A percentile compares a stretch with the other conserved stretches of the same genome.
Conservation (phyloP, 2,888 invertebrate genomes). For the Drosophila melanosoma region DNA sequence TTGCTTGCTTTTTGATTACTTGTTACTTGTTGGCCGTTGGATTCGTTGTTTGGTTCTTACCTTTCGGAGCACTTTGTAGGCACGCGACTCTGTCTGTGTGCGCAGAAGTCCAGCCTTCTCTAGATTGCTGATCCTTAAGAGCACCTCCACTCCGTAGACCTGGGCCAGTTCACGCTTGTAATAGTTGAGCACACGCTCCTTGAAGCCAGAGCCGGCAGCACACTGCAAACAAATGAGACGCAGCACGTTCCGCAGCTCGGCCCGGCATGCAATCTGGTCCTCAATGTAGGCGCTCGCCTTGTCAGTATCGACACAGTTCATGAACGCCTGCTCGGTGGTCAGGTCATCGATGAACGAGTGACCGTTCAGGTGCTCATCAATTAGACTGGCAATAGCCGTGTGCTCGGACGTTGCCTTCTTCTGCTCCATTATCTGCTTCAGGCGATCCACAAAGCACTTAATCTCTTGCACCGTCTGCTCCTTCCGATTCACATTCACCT, state of each 20-base stretch:
- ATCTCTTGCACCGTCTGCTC: constrained; percentile 97
- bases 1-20: background rate
- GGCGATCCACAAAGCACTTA: constrained; percentile 94
- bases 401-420: constrained; percentile 95
- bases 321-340: constrained; percentile 95
- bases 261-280: constrained; percentile 94
- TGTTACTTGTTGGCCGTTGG: background rate
- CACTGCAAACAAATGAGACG: constrained; percentile 97
- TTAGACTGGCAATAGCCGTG: constrained; percentile 96
- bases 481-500: constrained; percentile 93
- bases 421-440: constrained; percentile 94
- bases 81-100: constrained; percentile 89
- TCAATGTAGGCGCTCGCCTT: constrained; percentile 95
- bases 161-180: constrained; percentile 91
- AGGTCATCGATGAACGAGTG: constrained; percentile 92
- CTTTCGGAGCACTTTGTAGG: constrained; percentile 92
- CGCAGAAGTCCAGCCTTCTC: constrained; percentile 94
- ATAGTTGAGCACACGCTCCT: constrained; percentile 91
- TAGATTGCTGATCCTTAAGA: constrained; percentile 93
- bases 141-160: constrained; percentile 94
- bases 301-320: constrained; percentile 96
- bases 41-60: constrained; percentile 80
- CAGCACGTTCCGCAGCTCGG: constrained; percentile 92
- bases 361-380: constrained; percentile 92
- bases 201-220: constrained; percentile 95